Conservation (phyloP, 1,140 invertebrate species). For the Camponotus pennsylvanicus region DNA sequence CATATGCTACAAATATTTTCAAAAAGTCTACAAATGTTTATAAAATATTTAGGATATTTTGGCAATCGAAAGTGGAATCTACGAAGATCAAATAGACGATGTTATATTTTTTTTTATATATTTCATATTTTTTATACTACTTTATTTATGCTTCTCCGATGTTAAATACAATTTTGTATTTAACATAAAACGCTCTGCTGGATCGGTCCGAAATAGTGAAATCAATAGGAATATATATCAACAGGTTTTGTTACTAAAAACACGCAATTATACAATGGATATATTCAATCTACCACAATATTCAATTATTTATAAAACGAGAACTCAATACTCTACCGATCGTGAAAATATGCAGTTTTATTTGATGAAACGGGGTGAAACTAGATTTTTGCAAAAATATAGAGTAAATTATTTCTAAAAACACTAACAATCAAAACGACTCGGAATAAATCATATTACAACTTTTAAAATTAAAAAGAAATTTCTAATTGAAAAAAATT, state of each 20-base stretch:
- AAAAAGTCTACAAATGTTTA: no score
- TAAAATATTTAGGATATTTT: neutral
- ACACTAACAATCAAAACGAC: neutral
- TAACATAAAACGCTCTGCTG: neutral
- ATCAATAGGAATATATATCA: neutral
- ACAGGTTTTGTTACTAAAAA: constrained; percentile 7
- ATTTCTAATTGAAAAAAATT: neutral
- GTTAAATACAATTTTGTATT: neutral
- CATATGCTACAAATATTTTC: no score
- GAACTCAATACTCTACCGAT: neutral
- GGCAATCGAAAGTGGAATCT: neutral
- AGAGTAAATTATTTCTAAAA: constrained; percentile 8
- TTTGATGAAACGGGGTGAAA: neutral
- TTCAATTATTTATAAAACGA: constrained; percentile 34
- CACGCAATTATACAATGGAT: neutral
- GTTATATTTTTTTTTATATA: neutral
- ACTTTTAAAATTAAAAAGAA: neutral
- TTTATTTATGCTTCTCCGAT: neutral
- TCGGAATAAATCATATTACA: constrained; percentile 16
- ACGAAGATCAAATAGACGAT: neutral
- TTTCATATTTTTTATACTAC: neutral
- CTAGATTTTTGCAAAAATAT: neutral
- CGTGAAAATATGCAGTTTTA: constrained; percentile 26
- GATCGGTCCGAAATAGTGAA: neutral
- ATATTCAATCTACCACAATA: neutral